Base-by-base conservation (phyloP, 2,797 vertebrate genomes). In the Hemitrygon akajei region DNA sequence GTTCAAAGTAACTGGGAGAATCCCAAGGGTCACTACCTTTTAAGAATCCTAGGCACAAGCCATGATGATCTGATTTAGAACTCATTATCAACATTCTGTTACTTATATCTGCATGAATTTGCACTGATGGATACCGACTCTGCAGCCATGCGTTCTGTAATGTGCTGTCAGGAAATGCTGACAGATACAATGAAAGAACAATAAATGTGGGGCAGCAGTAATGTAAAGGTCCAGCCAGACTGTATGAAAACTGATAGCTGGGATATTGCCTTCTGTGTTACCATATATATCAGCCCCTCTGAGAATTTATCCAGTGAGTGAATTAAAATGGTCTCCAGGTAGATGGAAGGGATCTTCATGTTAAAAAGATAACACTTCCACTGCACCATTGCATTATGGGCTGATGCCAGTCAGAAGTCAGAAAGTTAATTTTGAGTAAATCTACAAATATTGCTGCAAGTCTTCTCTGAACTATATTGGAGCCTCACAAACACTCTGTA, bases 241-340 rank as follows among this genome's bases (percentile, higher is more conserved):
- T 96, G 96, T 97, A 98, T 98, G 97, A 97, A 97, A 98, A 98
- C 96, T 97, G 97, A 98, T 98, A 96, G 97, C 96, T 97, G 86
- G 95, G 97, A 97, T 97, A 98, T 98, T 98, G 96, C 96, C 95
- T 97, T 94, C 95, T 97, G 84, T 96, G 97, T 97, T 97, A 94
- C 96, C 95, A 95, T 95, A 95, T 96, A 95, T 94, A 95, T 94
- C 95, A 94, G 94, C 95, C 94, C 96, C 96, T 94, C 94, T 92
- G 96, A 96, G 96, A 95, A 95, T 97, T 96, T 96, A 95, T 95
- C 95, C 95, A 94, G 96, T 95, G 96, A 97, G 96, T 96, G 97
- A 97, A 97, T 97, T 96, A 97, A 97, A 97, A 96, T 96, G 94
- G 96, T 97, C 96, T 97, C 96, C 94, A 95, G 96, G 95, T 96